Base-by-base conservation (phyloP, 2,888 invertebrate genomes). In the Dasypolia templi region DNA sequence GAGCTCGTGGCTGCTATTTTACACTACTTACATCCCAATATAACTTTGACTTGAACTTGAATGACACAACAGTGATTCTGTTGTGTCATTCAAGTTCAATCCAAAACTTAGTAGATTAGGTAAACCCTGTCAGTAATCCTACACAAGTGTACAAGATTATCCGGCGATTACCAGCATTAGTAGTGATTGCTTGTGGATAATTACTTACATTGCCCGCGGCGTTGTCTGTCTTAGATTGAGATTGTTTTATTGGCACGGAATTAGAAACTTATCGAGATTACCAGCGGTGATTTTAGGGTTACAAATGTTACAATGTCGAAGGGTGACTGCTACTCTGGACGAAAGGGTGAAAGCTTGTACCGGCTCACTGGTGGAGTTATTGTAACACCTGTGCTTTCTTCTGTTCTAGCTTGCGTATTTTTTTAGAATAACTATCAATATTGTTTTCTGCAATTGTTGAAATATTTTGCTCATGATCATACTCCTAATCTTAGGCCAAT, bases 181-280 rank as follows among this genome's bases (percentile, higher is more conserved):
- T 17, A 12, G 72, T 72, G 71, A 85, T 79, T 86, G 85, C 73
- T 77, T 62, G 61, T 66, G 65, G 67, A 85, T 69, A 86, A 84
- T 84, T 68, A 81, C 59, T 62, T 26, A 51, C 12, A n/a, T n/a
- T 0, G 70, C 81, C 84, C 63, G 69, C 69, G 81, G 84, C 66
- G 51, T 5, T 14, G n/a, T 12, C 64, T 65, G 69, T 26, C 63
- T 32, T 59, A 32, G 22, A 55, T 46, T 56, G 64, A 64, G 55
- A 66, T 78, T 77, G 67, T 76, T 78, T 62, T 66, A 84, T 77
- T 81, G 77, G 82, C 77, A 67, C 56, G 71, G 62, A 61, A 49
- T 61, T 65, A 65, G 53, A 46, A 49, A 64, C 66, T 84, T 77
- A 71, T 62, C n/a, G 61, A 69, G 69, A 75, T 84, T 71, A 84